Evolutionary conservation across 2,113 vertebrate species (phyloP), one percentile per base, ranked within the genome.

Genomic region (Cochlearius cochlearius): DNA sequence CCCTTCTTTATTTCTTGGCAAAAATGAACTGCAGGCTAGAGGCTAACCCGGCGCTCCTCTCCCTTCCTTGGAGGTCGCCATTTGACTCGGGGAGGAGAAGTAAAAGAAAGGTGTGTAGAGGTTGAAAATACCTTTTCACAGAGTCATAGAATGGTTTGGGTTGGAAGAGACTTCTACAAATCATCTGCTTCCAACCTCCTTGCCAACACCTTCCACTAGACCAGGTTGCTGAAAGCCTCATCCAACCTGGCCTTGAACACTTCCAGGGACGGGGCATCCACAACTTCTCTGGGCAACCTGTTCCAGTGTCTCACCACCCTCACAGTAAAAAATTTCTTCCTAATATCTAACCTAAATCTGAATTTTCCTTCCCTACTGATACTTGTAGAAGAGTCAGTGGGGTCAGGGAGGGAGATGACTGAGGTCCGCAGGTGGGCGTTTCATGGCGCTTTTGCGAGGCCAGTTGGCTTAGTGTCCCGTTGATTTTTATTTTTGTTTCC

Each of bases 21-120:
- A 36, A 79, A 79, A 60, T 20, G 16, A 50, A 3, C 10, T 23
- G 39, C 18, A 36, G 52, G 29, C 34, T 49, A 34, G 53, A 19
- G 67, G 21, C 34, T 47, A 8, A 39, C 26, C 9, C 12, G 15
- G 11, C 1, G 1, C 39, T 56, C 12, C 32, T 72, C 74, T 45
- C 14, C 9, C 22, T 69, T 62, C 20, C 23, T 43, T 3, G 3
- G 20, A 4, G 4, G 12, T 64, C 12, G 5, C 59, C 16, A 2
- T 29, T 77, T 2, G 2, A 4, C 32, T 27, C 0, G 0, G 8
- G 11, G 7, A 36, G 9, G 8, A 17, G 10, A 29, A 59, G 27
- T 20, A n/a, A n/a, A 21, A 29, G n/a, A 29, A 55, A 45, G 14
- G 20, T n/a, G 3, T 29, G 22, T n/a, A 26, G 30, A 43, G 76